A percentile compares a stretch with the other conserved stretches of the same genome.
These are phyloP conservation scores for Tipula vernalis DNA, from an alignment of 2,888 invertebrate genomes.

Conservation along the genomic window DNA sequence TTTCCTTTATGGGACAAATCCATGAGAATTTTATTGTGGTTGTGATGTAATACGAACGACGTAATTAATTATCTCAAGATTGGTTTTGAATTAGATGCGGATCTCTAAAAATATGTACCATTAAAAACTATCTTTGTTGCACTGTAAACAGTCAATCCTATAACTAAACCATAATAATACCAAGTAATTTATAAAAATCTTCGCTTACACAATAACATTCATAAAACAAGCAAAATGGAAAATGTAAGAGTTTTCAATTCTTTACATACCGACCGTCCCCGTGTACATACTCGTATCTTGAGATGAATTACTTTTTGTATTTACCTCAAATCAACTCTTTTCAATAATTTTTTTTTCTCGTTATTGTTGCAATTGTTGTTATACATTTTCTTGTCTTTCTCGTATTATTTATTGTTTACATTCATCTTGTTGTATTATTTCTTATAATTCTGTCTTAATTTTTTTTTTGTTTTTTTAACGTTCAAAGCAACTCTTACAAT, in stretches of 20 bases:
- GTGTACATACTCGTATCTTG: neutral
- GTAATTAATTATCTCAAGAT: neutral
- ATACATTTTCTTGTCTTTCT: neutral
- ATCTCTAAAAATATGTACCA: neutral
- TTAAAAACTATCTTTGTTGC: neutral
- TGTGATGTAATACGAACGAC: neutral
- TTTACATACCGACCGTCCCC: neutral
- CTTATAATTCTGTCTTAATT: neutral
- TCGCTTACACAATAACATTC: neutral
- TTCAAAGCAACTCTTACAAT: neutral
- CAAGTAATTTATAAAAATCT: neutral
- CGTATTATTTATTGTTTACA: slow-evolving; percentile 4
- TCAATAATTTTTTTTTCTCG: neutral
- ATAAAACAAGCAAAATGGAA: neutral
- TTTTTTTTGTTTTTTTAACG: neutral
- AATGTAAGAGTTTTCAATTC: neutral
- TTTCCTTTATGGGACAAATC: neutral
- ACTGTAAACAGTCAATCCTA: neutral
- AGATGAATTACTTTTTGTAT: neutral
- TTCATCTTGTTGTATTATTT: neutral
- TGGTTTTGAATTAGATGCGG: neutral
- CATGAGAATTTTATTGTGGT: neutral
- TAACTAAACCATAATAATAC: neutral
- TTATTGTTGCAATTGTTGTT: neutral
- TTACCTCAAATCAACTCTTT: neutral